Base-by-base conservation (phyloP, 2,113 vertebrate species). In the Apteryx owenii region DNA sequence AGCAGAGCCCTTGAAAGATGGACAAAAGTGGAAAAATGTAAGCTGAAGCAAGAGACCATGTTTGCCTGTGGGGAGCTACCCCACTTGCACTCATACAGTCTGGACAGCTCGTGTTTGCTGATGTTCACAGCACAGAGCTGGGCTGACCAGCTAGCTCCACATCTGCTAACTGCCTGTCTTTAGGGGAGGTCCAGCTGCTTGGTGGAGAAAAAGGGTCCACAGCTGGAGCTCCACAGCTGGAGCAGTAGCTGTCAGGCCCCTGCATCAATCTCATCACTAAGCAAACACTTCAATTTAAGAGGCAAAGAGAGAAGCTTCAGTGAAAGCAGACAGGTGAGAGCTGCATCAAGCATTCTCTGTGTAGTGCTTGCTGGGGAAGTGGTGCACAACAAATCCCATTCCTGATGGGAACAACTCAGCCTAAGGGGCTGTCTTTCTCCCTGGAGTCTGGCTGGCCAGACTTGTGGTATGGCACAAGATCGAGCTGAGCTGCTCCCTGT, bases 11-110 rank as follows among this genome's bases (percentile, higher is more conserved):
- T 46, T 23, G 62, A 26, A 53, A 38, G 36, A 14, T 29, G 72
- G 56, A 54, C 33, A 36, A 26, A n/a, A 26, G 33, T 8, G 36
- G 50, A 51, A 33, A 16, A 36, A 13, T 0, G 0, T 10, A 29
- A 22, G 69, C 33, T 36, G 69, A 46, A 83, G 50, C 0, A 4
- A 71, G 48, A 0, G 5, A 36, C 48, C 1, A 1, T 60, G 2
- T 3, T 18, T 38, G 40, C 5, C 18, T 1, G 6, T 6, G 54
- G 38, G 77, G 26, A 72, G 18, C 46, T 29, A 44, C 50, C 20
- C 26, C 10, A 25, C 25, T 9, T 25, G 5, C 21, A 12, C 76
- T 29, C 17, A 10, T 0, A 3, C 4, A 1, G 22, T 33, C 22
- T 16, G n/a, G 44, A 23, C 9, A 6, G 28, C 7, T 9, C 60